A percentile compares a stretch with the other conserved stretches of the same genome.
Conservation (phyloP, 2,888 invertebrate genomes). For the Onchidella celtica region DNA sequence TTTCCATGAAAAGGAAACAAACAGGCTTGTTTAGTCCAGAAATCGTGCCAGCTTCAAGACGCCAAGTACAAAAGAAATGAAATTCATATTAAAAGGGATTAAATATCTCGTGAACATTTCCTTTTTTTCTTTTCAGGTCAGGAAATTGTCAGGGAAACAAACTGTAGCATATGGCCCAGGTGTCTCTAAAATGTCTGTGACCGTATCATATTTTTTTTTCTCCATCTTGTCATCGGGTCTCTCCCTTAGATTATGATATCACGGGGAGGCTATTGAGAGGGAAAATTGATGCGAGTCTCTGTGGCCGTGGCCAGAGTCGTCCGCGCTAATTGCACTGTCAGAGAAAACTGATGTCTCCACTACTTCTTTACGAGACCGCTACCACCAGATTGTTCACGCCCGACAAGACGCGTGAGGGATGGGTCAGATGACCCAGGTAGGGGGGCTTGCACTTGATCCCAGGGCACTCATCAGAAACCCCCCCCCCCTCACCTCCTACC, state of each 20-base stretch:
- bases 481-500: too few relatives aligned
- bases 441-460: neutral
- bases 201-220: neutral
- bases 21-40: too few relatives aligned
- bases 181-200: neutral
- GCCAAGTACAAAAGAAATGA: too few relatives aligned
- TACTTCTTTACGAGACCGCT: constrained; percentile 30
- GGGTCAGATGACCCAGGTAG: neutral
- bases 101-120: too few relatives aligned
- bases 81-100: too few relatives aligned
- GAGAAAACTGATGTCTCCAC: constrained; percentile 32
- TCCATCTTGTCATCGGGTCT: neutral
- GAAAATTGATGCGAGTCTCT: constrained; percentile 38
- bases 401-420: constrained; percentile 24
- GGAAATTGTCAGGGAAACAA: neutral
- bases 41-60: too few relatives aligned
- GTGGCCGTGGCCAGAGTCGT: constrained; percentile 15
- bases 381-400: constrained; percentile 38
- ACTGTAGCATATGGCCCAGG: constrained; percentile 14
- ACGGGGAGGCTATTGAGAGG: constrained; percentile 1
- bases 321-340: constrained; percentile 40
- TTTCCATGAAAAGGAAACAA: too few relatives aligned
- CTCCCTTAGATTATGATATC: constrained; percentile 34
- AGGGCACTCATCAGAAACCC: neutral
- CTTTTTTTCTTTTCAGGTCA: constrained; percentile 15